phyloP scores from a whole-genome alignment of 2,797 vertebrate genomes.

The Hoplostethus mediterraneus region DNA sequence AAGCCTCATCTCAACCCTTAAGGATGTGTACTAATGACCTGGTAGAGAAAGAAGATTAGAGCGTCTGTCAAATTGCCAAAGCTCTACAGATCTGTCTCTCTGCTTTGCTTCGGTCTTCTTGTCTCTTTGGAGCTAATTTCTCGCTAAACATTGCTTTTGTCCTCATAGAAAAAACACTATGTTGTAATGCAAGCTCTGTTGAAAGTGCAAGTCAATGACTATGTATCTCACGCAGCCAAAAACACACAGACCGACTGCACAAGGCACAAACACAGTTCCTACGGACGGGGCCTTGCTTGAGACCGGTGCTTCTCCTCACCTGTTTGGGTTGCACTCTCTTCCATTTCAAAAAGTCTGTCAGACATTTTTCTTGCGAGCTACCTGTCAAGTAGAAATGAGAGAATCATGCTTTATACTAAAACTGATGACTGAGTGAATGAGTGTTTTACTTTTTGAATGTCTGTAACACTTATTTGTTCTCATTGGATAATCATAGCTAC shows the following conservation, averaged over 20 bases:
- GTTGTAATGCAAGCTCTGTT: neutral
- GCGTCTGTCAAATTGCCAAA: conserved; percentile 42
- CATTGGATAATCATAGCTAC: neutral
- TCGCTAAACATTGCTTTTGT: neutral
- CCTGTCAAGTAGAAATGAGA: conserved; percentile 45
- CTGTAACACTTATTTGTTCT: neutral
- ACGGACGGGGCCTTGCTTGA: neutral
- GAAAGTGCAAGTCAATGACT: neutral
- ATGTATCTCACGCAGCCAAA: neutral
- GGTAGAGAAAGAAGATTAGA: conserved; percentile 67
- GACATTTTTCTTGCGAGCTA: conserved; percentile 73
- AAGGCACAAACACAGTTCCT: neutral
- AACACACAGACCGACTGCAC: neutral
- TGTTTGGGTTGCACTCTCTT: conserved; percentile 90
- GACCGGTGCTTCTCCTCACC: conserved; percentile 80
- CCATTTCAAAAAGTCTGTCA: conserved; percentile 82
- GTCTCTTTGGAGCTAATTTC: neutral
- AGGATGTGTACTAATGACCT: conserved; percentile 51
- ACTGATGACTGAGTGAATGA: neutral
- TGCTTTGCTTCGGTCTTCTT: neutral
- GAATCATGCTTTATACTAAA: neutral
- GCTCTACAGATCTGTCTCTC: conserved; percentile 14
- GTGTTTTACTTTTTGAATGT: neutral
- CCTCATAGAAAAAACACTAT: too few species aligned
- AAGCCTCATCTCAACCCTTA: conserved; percentile 27